Evolutionary conservation across 2,113 vertebrate species (phyloP).

Genomic region (Rattus norvegicus): DNA sequence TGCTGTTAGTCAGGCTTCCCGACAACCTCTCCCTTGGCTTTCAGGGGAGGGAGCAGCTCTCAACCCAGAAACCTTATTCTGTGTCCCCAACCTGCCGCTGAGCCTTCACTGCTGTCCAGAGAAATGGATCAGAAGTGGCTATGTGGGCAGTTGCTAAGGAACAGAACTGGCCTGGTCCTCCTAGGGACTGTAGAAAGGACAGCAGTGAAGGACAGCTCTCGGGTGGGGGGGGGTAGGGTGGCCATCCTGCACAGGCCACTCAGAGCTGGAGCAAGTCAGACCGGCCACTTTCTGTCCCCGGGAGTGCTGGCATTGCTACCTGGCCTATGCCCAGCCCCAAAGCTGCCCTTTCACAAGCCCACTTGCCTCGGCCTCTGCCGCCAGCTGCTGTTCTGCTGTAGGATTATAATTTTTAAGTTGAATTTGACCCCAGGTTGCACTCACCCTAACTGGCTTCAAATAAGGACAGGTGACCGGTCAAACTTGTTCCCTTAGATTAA

Average conservation of each 20-base stretch:
- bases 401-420: slow-evolving; percentile 37
- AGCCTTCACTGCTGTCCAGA: not conserved
- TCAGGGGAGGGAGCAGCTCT: not conserved
- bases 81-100: not conserved
- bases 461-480: not conserved
- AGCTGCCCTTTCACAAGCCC: not conserved
- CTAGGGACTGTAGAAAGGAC: not conserved
- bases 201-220: no score
- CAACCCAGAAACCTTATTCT: slow-evolving; percentile 29
- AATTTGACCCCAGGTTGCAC: not conserved
- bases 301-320: fast-evolving
- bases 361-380: not conserved
- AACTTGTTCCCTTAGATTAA: slow-evolving; percentile 15
- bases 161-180: not conserved
- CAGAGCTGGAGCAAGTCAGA: not conserved
- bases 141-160: not conserved
- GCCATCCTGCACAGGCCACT: not conserved
- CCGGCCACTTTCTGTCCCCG: not conserved
- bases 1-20: slow-evolving; percentile 1
- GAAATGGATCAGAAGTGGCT: not conserved
- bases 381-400: not conserved
- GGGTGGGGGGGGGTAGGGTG: fast-evolving
- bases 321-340: not conserved
- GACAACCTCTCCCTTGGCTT: not conserved
- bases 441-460: not conserved